Evolutionary conservation across 2,113 vertebrate genomes (phyloP).

Genomic region (Campylorhamphus procurvoides): DNA sequence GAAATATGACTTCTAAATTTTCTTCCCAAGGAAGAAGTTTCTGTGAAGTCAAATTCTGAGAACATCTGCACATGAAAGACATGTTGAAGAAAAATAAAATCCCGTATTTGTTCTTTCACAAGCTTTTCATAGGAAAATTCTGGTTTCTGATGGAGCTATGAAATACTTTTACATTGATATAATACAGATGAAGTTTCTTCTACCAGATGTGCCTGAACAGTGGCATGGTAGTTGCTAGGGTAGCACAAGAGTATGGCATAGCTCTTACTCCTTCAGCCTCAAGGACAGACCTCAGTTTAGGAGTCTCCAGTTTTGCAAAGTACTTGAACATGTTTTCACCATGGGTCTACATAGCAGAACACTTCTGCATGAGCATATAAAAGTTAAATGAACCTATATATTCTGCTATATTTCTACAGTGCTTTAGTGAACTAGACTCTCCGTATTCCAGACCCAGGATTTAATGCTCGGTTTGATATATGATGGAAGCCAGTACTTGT

Average conservation of each 20-base stretch:
- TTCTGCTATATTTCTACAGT: not conserved
- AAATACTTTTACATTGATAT: not conserved
- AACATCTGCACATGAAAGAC: not conserved
- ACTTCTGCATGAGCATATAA: not conserved
- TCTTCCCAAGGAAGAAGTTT: not conserved
- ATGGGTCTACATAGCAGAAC: not conserved
- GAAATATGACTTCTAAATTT: not conserved
- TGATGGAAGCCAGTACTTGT: not conserved
- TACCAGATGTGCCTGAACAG: not conserved
- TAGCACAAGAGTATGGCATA: not conserved
- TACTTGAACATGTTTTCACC: not conserved
- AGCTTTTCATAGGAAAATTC: not conserved
- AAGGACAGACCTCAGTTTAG: not conserved
- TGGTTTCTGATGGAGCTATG: not conserved
- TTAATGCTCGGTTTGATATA: not conserved
- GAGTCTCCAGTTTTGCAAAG: not conserved
- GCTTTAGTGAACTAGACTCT: not conserved
- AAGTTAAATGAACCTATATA: not conserved
- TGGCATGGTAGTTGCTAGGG: not conserved
- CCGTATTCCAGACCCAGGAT: not conserved
- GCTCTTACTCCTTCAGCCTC: not conserved
- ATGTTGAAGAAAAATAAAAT: not conserved
- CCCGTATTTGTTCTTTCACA: not conserved
- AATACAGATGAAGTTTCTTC: not conserved
- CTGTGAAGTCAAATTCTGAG: not conserved